A percentile compares a stretch with the other conserved stretches of the same genome.
These are phyloP conservation scores for Drosophila barbarae DNA, from an alignment of 2,888 invertebrate species.

Conservation along the genomic window DNA sequence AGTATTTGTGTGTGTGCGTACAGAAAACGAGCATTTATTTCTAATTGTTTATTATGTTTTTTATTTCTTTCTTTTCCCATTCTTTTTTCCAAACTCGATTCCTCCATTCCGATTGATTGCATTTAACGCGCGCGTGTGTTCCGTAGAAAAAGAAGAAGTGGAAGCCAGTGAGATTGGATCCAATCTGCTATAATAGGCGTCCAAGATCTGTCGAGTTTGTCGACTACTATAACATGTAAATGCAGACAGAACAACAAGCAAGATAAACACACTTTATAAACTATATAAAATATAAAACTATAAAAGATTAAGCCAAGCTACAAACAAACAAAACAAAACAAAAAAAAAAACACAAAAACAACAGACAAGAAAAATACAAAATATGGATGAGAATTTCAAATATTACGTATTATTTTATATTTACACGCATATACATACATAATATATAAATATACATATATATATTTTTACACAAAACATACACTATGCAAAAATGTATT, in stretches of 20 bases:
- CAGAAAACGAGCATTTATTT: slow-evolving; percentile 56
- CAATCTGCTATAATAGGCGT: slow-evolving; percentile 77
- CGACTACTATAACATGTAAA: slow-evolving; percentile 78
- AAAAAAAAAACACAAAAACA: slow-evolving; percentile 9
- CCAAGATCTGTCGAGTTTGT: slow-evolving; percentile 78
- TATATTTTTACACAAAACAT: slow-evolving; percentile 70
- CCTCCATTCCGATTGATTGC: slow-evolving; percentile 45
- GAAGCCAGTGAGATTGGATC: slow-evolving; percentile 80
- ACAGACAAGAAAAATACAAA: slow-evolving; percentile 21
- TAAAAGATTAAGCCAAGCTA: slow-evolving; percentile 30
- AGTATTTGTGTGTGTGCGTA: slow-evolving; percentile 30
- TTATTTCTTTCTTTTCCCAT: slow-evolving; percentile 58
- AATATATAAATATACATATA: slow-evolving; percentile 52
- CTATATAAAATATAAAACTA: slow-evolving; percentile 11
- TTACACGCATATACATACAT: slow-evolving; percentile 60
- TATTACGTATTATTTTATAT: slow-evolving; percentile 62
- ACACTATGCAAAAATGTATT: slow-evolving; percentile 63
- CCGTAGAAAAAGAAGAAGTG: slow-evolving; percentile 78
- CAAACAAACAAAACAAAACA: slow-evolving; percentile 9
- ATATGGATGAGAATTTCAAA: slow-evolving; percentile 25
- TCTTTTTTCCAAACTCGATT: slow-evolving; percentile 44
- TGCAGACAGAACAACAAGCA: slow-evolving; percentile 27
- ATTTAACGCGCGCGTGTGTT: slow-evolving; percentile 58
- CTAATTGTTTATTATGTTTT: slow-evolving; percentile 62
- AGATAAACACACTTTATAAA: slow-evolving; percentile 16